Evolutionary conservation across 2,888 invertebrate species (phyloP).

Genomic region (Schizaphis graminum): DNA sequence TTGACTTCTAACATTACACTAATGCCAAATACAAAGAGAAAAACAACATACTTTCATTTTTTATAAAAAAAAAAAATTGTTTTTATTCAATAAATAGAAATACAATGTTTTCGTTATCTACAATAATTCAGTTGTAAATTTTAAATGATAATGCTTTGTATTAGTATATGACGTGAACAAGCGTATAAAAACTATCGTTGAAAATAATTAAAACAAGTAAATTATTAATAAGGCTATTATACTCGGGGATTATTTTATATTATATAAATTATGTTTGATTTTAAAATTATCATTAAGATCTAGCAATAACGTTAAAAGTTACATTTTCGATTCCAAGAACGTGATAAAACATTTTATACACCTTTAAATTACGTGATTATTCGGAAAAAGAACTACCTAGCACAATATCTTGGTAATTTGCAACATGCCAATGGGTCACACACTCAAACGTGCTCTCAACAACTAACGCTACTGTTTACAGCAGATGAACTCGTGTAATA

Average conservation of each 20-base stretch:
- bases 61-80: background rate
- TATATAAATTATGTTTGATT: background rate
- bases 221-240: background rate
- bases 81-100: constrained; percentile 9
- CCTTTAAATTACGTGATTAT: background rate
- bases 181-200: background rate
- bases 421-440: constrained; percentile 11
- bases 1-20: background rate
- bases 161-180: background rate
- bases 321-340: background rate
- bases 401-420: constrained; percentile 38
- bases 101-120: background rate
- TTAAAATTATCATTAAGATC: background rate
- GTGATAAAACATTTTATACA: background rate
- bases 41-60: background rate
- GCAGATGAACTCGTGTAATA: constrained; percentile 7
- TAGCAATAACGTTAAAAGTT: background rate
- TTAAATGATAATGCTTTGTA: background rate
- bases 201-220: background rate
- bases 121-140: background rate
- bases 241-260: background rate
- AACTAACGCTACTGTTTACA: constrained; percentile 33
- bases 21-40: background rate
- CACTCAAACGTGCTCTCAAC: background rate
- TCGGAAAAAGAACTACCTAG: background rate